A percentile compares a stretch with the other conserved stretches of the same genome.
Evolutionary conservation across 2,888 invertebrate species (phyloP).

Genomic region (Pheosia tremula): DNA sequence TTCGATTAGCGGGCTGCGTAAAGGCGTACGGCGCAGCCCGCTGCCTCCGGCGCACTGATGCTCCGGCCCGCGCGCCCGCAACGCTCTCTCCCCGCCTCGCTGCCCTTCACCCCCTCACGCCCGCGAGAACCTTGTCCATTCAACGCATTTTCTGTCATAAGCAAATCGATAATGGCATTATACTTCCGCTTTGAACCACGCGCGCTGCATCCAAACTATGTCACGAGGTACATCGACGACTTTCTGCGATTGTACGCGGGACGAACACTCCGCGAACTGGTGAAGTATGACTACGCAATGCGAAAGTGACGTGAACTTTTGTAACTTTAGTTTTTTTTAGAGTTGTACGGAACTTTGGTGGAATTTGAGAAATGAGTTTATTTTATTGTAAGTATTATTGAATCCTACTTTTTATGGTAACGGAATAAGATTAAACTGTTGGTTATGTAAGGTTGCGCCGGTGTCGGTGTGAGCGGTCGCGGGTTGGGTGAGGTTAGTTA

Average conservation of each 20-base stretch:
- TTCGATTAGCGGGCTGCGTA: conserved; percentile 79
- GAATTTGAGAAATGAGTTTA: background rate
- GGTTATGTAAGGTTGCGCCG: conserved; percentile 1
- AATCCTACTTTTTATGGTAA: background rate
- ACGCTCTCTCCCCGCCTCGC: conserved; percentile 37
- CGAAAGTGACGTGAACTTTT: conserved; percentile 5
- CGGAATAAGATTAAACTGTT: background rate
- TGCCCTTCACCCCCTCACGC: conserved; percentile 38
- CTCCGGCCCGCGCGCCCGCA: conserved; percentile 35
- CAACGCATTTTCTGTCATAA: conserved; percentile 83
- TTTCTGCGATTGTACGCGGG: conserved; percentile 16
- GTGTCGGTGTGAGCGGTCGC: conserved; percentile 26
- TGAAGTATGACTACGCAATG: background rate
- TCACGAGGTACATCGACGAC: conserved; percentile 53
- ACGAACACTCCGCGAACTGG: conserved; percentile 17
- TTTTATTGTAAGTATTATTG: background rate
- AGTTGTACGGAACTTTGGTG: background rate
- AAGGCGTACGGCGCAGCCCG: conserved; percentile 71
- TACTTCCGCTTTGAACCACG: conserved; percentile 80
- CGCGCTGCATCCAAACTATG: conserved; percentile 75
- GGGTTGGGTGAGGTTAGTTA: conserved; percentile 44
- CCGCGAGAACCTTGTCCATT: conserved; percentile 69
- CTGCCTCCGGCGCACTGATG: conserved; percentile 73
- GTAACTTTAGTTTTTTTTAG: background rate
- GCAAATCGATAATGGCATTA: conserved; percentile 83